Evolutionary conservation across 1,140 invertebrate species (phyloP), one percentile per base, ranked within the genome.

Genomic region (Trichonephila inaurata): DNA sequence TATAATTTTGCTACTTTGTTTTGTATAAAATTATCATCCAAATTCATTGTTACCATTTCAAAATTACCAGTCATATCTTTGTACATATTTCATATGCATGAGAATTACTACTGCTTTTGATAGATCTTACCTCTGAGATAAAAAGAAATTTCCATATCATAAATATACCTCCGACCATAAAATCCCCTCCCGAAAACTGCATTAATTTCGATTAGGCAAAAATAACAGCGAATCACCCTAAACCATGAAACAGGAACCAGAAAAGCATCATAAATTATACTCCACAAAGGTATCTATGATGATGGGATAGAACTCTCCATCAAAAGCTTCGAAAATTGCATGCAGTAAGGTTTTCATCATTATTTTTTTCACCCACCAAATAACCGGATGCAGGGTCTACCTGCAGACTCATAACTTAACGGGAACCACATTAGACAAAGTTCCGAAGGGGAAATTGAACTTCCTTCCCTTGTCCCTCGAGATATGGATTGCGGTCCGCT

Each of bases 381-480:
- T 61, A 61, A 85, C 83, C 83, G 83, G 83, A 85, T 85, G 58
- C 58, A 77, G 24, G 28, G 44, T 60, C 83, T 60, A 60, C 83
- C 83, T 60, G 44, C 51, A 61, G 24, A 60, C 44, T n/a, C 83
- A 85, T 85, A 85, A 85, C 58, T 85, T 85, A 77, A 85, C 83
- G 58, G 83, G 83, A 85, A 77, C 83, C 24, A 12, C 58, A 85
- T 85, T 85, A 85, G 83, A 85, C 83, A 12, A 28, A 60, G 58
- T 85, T 60, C 83, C 83, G 83, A 60, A 85, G 83, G 83, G 51
- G 83, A 85, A 85, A 85, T 85, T 85, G 83, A 24, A 85, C 83
- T 85, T 85, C 83, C 83, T 85, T 85, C 83, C 83, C 58, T 85
- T 16, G 28, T 40, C 28, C 72, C 28, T 28, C 72, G 28, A 77